These are phyloP conservation scores for Aix galericulata DNA, from an alignment of 2,113 vertebrate genomes.

Conservation along the genomic window DNA sequence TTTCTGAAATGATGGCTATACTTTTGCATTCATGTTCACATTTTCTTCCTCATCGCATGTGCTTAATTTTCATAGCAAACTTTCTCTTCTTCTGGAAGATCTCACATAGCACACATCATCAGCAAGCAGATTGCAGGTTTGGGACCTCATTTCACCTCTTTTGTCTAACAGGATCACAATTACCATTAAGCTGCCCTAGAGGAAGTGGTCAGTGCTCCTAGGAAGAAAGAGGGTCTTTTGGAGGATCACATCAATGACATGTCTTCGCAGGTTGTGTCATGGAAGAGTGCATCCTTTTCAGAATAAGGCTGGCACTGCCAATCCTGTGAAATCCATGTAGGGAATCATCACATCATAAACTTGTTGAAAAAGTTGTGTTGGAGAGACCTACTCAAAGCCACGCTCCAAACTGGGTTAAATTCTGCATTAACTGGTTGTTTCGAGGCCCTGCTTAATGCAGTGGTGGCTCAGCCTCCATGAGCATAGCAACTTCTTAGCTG, in stretches of 20 bases:
- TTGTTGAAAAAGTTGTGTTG: background rate
- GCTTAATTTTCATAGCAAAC: background rate
- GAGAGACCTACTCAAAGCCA: background rate
- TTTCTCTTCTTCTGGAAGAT: background rate
- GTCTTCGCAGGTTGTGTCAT: background rate
- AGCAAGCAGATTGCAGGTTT: background rate
- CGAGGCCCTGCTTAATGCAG: background rate
- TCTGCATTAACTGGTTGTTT: background rate
- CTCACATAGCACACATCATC: background rate
- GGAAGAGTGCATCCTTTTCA: background rate
- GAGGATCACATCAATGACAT: background rate
- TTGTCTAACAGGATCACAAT: background rate
- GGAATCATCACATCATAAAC: background rate
- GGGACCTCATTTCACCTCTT: background rate
- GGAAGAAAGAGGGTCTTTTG: background rate
- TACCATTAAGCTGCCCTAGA: background rate
- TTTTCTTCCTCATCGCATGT: background rate
- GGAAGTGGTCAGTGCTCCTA: background rate
- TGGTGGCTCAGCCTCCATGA: background rate
- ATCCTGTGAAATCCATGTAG: accelerated
- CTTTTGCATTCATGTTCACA: background rate
- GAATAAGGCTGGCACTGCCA: background rate
- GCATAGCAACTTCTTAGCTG: accelerated
- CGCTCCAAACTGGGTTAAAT: background rate
- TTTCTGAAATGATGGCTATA: too few species aligned